These are phyloP conservation scores for Choreutis nemorana DNA, from an alignment of 2,888 invertebrate genomes.

Conservation along the genomic window DNA sequence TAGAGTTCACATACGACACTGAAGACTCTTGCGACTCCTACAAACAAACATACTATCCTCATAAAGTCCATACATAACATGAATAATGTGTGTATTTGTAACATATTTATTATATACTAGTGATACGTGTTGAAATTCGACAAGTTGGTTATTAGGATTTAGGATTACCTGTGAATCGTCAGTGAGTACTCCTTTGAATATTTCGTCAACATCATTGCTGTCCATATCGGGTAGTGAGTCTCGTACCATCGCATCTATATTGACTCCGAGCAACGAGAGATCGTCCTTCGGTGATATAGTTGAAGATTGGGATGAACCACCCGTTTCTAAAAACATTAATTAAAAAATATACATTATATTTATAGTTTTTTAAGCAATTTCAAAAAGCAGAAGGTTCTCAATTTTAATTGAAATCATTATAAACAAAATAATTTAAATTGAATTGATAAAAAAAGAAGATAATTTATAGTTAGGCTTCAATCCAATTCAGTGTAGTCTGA, in stretches of 20 bases:
- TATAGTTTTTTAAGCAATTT: neutral
- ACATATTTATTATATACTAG: slow-evolving; percentile 1
- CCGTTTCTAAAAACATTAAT: slow-evolving; percentile 24
- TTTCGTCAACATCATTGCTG: slow-evolving; percentile 89
- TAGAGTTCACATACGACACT: slow-evolving; percentile 59
- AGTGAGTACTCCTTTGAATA: slow-evolving; percentile 89
- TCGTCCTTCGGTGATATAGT: slow-evolving; percentile 72
- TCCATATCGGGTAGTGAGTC: slow-evolving; percentile 85
- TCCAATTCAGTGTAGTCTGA: too few species aligned
- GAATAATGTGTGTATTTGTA: too few species aligned
- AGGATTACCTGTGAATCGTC: slow-evolving; percentile 76
- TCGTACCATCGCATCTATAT: slow-evolving; percentile 76
- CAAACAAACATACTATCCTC: slow-evolving; percentile 1
- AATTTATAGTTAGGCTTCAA: too few species aligned
- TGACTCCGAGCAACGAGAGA: slow-evolving; percentile 60
- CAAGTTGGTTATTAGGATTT: neutral
- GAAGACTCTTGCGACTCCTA: slow-evolving; percentile 80
- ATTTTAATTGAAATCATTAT: too few species aligned
- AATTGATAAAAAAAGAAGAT: too few species aligned
- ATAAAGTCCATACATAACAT: neutral
- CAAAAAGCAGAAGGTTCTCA: neutral
- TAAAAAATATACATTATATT: neutral
- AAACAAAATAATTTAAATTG: too few species aligned
- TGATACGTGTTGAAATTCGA: neutral
- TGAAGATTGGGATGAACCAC: slow-evolving; percentile 43